Base-by-base conservation (phyloP, 1,140 invertebrate species). In the Drosophila miranda region DNA sequence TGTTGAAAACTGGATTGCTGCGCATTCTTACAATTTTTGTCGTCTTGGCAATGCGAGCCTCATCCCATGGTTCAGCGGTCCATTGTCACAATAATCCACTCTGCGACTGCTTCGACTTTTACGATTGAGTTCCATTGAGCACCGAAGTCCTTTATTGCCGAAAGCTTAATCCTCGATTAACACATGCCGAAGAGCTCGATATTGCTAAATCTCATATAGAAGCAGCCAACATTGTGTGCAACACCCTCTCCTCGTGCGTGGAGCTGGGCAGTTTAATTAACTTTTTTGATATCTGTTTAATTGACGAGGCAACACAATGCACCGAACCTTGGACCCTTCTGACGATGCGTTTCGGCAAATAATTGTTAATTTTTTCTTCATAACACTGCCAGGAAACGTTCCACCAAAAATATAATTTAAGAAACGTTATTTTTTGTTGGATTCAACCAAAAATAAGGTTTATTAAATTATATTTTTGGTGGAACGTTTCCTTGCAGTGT, bases 241-340 rank as follows among this genome's bases (percentile, higher is more conserved):
- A 91, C 5, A 92, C 92, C 11, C 81, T 92, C 14, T 91, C 90
- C 19, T 89, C 90, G 46, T 89, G 87, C 41, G 77, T 89, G 1
- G 89, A 86, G 28, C 26, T 90, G 11, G 66, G 66, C 42, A 23
- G 57, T 13, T 91, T 60, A 16, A 90, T 92, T 2, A 87, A 92
- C 9, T 92, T 91, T 8, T 96, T 98, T 86, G 94, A 95, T 49
- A 93, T 95, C 48, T 98, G 97, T 79, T 97, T 99, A 38, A 93
- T 98, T 34, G 97, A 99, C 90, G 97, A 99, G 92, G 97, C 97
- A 13, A 96, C 96, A 0, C 97, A 98, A 77, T 95, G 95, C 70
- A 94, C 94, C 16, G 97, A 98, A 91, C 94, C 95, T 0, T 96
- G 97, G 77, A 95, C 94, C 11, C 90, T 98, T 21, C 93, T 97